phyloP scores from a whole-genome alignment of 2,888 invertebrate species.

The Tetanocera ferruginea region DNA sequence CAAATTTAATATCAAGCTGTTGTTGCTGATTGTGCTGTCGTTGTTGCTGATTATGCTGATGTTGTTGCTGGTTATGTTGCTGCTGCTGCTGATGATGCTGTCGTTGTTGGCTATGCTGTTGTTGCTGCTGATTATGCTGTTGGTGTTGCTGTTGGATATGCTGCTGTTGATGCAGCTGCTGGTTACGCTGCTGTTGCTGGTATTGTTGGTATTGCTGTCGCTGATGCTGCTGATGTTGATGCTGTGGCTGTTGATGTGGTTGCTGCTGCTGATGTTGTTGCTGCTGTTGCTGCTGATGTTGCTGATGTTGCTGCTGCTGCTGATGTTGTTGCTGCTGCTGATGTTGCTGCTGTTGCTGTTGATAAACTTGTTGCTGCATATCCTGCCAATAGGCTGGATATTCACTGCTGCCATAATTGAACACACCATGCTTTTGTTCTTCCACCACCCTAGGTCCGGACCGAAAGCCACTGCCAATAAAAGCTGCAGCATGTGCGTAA shows the following conservation, averaged over 20 bases:
- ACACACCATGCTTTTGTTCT: background rate
- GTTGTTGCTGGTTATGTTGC: conserved; percentile 48
- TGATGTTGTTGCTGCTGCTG: conserved; percentile 34
- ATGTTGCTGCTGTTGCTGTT: conserved; percentile 29
- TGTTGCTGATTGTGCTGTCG: conserved; percentile 52
- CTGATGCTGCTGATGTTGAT: conserved; percentile 47
- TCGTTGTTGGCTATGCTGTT: conserved; percentile 39
- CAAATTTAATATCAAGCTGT: conserved; percentile 57
- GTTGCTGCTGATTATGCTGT: conserved; percentile 48
- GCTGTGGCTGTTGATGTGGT: conserved; percentile 38
- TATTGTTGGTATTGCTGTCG: conserved; percentile 48
- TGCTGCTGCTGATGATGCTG: conserved; percentile 40
- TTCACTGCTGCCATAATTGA: conserved; percentile 7
- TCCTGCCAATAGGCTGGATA: conserved; percentile 29
- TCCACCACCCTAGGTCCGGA: background rate
- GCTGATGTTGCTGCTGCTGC: conserved; percentile 43
- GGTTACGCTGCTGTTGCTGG: conserved; percentile 53
- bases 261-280: conserved; percentile 54
- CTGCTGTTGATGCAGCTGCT: conserved; percentile 43
- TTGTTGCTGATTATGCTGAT: conserved; percentile 50
- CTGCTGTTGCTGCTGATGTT: conserved; percentile 46
- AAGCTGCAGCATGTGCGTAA: conserved; percentile 14
- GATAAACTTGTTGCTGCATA: conserved; percentile 31
- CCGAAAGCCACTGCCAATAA: background rate
- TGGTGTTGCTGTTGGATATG: conserved; percentile 37